Base-by-base conservation (phyloP, 2,113 vertebrate genomes). In the Hymenochirus boettgeri region DNA sequence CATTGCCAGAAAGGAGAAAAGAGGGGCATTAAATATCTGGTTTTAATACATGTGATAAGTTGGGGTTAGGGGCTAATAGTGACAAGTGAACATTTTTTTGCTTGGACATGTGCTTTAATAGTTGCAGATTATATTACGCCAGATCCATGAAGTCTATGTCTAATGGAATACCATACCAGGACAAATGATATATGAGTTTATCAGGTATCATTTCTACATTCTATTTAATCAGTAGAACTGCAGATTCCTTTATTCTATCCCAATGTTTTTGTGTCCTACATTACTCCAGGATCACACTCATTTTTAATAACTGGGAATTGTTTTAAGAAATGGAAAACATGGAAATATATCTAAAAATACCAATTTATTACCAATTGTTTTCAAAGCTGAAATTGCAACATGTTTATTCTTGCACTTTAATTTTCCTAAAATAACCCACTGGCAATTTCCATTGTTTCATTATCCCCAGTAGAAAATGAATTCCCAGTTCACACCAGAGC, bases 321-420 rank as follows among this genome's bases (percentile, higher is more conserved):
- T 31, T 31, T 19, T 18, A 6, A 18, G 26, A 31, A 55, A 31
- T 55, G 23, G 8, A 31, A 55, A 52, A n/a, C 18, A 31, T 42
- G 39, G 52, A 55, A 55, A 31, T 27, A 55, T 8, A 27, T 55
- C 23, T 55, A 55, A 55, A 29, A 55, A 55, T 55, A 19, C 11
- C 29, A 31, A 31, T 55, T 55, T 55, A 55, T 55, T 29, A 55
- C 25, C 52, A 55, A 55, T 55, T 55, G 52, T 55, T 55, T 27
- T 12, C 26, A 29, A 11, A 7, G 2, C 19, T 27, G 26, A 29
- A 19, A 19, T 31, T 18, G 26, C 22, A 26, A 25, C 24, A 52
- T 4, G 11, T 52, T 25, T 26, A 52, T 25, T 52, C 23, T 26
- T 52, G 7, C 50, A 26, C 39, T 24, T 26, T 58, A n/a, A 15